Conservation (phyloP, 2,888 invertebrate genomes). For the Drosophila kambysellisi region DNA sequence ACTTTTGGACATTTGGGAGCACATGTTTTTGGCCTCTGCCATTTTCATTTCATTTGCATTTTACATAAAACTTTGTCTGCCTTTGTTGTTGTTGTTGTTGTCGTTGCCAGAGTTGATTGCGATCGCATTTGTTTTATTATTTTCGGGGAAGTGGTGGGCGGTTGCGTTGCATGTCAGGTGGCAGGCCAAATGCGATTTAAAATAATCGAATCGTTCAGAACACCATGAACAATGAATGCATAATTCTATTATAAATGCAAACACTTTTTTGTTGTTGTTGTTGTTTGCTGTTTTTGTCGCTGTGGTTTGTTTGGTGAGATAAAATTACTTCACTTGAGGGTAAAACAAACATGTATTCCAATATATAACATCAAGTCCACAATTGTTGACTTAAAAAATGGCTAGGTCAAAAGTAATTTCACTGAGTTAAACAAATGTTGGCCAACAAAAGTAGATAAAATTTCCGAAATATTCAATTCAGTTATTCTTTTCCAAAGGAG, state of each 20-base stretch:
- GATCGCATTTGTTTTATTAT: conserved; percentile 43
- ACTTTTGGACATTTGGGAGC: conserved; percentile 44
- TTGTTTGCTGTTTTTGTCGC: not conserved
- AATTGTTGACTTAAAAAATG: not conserved
- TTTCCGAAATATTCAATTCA: not conserved
- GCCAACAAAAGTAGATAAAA: not conserved
- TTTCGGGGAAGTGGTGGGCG: not conserved
- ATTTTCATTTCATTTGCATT: conserved; percentile 74
- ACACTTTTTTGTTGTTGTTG: not conserved
- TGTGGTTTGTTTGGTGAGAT: not conserved
- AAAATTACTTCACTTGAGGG: not conserved
- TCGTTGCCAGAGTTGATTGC: conserved; percentile 50
- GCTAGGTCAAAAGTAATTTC: not conserved
- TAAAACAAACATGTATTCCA: not conserved
- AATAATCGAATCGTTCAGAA: conserved; percentile 34
- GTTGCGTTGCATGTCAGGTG: conserved; percentile 21
- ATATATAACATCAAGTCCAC: not conserved
- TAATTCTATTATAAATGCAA: conserved; percentile 27
- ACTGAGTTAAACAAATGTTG: not conserved
- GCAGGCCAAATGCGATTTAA: conserved; percentile 41
- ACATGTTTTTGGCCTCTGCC: conserved; percentile 56
- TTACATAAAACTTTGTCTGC: conserved; percentile 65
- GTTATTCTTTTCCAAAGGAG: not conserved
- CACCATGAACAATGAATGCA: conserved; percentile 23
- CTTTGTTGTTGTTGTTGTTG: conserved; percentile 13